phyloP scores from a whole-genome alignment of 2,113 vertebrate species.

The Podarcis cretensis region DNA sequence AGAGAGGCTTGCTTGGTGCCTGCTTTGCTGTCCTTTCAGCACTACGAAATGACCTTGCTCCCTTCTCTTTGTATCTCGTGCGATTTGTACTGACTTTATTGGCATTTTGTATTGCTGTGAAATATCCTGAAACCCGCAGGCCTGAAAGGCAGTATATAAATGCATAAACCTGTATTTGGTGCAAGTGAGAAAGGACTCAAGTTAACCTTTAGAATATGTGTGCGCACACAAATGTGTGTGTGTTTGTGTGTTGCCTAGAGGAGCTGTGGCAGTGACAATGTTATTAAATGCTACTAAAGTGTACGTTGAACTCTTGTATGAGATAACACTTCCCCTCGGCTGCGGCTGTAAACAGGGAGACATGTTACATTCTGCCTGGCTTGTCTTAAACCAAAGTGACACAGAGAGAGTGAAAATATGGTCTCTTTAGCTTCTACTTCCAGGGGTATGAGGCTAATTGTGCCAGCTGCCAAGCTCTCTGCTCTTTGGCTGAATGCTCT shows the following conservation, averaged over 20 bases:
- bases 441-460: background rate
- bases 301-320: conserved; percentile 31
- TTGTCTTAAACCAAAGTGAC: conserved; percentile 30
- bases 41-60: no score
- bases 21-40: background rate
- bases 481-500: background rate
- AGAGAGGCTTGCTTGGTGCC: background rate
- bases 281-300: conserved; percentile 55
- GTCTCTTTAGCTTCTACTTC: background rate
- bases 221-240: background rate
- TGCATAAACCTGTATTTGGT: background rate
- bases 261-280: conserved; percentile 16
- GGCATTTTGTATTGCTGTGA: background rate
- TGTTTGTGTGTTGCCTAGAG: background rate
- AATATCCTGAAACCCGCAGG: background rate
- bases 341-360: conserved; percentile 29
- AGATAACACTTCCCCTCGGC: conserved; percentile 33
- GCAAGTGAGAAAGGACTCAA: background rate
- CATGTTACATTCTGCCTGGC: conserved; percentile 10
- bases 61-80: no score
- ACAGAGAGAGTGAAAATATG: background rate
- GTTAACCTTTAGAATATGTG: background rate
- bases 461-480: background rate
- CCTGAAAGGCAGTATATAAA: background rate
- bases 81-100: background rate